Base-by-base conservation (phyloP, 2,888 invertebrate species). In the Coenonympha arcania region DNA sequence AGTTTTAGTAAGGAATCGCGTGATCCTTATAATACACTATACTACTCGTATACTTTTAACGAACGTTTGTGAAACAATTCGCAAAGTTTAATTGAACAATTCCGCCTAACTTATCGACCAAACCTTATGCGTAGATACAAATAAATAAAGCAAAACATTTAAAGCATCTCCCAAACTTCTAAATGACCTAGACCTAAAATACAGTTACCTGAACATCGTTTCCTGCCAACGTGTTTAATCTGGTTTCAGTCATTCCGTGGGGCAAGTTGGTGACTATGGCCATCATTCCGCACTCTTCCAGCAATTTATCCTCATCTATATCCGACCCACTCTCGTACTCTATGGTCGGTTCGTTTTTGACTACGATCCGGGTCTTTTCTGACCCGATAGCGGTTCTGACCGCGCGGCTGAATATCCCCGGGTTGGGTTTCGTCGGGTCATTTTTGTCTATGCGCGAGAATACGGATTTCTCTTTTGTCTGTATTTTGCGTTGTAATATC, bases 161-260 rank as follows among this genome's bases (percentile, higher is more conserved):
- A 40, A 36, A 45, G 39, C 57, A 58, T 48, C 49, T 44, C 26
- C 2, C 16, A 24, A 22, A 24, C 49, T 44, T 20, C 2, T 16
- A 24, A 22, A 24, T 44, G 24, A 4, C 22, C 22, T 44, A 44
- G 18, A 15, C 28, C 41, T 41, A 41, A 41, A 19, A 19, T n/a
- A 26, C 28, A 45, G 56, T 83, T 87, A 87, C 87, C 87, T 87
- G 87, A 30, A 82, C 77, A 48, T 79, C 74, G 40, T 41, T 61
- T 4, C 86, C 87, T 0, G 87, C 87, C 26, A 87, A 55, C 0
- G 86, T 81, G 41, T 70, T 70, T 49, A 87, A 55, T 6, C 87
- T 56, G 0, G 85, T 79, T 44, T 82, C 80, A 0, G 87, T 87
- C 71, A 87, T 87, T 0, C 85, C 87, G 55, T 74, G 81, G 0